phyloP scores from a whole-genome alignment of 2,797 vertebrate species.

The Anomalospiza imberbis region DNA sequence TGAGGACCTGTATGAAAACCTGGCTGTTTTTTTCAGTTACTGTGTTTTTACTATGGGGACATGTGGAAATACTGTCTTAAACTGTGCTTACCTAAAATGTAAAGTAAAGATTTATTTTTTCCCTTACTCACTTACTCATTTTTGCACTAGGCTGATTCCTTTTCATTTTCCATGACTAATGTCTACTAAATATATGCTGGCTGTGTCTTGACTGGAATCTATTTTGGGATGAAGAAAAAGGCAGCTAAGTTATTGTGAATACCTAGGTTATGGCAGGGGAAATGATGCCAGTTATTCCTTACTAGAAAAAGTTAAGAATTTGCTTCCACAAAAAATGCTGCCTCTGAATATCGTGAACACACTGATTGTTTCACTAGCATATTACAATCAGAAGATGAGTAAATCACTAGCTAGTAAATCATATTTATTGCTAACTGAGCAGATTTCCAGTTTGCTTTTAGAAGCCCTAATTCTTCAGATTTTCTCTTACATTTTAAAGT shows the following conservation, averaged over 20 bases:
- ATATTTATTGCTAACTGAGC: neutral
- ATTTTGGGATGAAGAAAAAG: neutral
- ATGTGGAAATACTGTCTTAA: neutral
- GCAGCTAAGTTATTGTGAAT: neutral
- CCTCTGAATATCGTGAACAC: neutral
- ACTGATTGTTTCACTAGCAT: neutral
- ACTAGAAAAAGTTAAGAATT: neutral
- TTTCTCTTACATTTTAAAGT: neutral
- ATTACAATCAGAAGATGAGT: neutral
- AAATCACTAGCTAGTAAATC: neutral
- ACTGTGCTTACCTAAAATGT: neutral
- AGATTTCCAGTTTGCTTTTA: neutral
- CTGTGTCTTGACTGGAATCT: neutral
- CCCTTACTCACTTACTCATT: neutral
- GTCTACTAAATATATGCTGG: neutral
- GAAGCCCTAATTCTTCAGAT: neutral
- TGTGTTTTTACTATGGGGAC: neutral
- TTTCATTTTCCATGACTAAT: conserved; percentile 29
- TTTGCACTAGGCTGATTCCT: neutral
- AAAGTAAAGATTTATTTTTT: neutral
- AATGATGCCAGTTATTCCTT: neutral
- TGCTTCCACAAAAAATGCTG: neutral
- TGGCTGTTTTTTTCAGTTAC: neutral
- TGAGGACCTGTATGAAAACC: neutral
- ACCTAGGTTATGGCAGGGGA: neutral